phyloP scores from a whole-genome alignment of 2,888 invertebrate genomes.

The Drosophila monieri region DNA sequence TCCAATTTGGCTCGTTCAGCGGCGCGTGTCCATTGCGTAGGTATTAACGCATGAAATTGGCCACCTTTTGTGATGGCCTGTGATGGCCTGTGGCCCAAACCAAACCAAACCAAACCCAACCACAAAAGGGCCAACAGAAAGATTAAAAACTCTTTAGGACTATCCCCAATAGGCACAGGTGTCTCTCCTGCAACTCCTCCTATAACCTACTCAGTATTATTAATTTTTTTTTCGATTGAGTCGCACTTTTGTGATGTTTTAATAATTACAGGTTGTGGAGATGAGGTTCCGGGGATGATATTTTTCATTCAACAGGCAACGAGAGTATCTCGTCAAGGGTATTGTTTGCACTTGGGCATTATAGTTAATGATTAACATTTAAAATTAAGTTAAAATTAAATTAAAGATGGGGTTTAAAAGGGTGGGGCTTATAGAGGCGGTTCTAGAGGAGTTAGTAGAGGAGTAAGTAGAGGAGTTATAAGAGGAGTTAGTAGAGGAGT shows the following conservation, averaged over 20 bases:
- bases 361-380: neutral
- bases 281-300: neutral
- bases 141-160: slow-evolving; percentile 65
- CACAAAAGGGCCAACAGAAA: slow-evolving; percentile 11
- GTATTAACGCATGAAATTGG: slow-evolving; percentile 73
- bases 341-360: neutral
- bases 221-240: slow-evolving; percentile 15
- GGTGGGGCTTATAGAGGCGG: too few relatives aligned
- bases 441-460: too few relatives aligned
- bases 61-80: slow-evolving; percentile 34
- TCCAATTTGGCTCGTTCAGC: slow-evolving; percentile 38
- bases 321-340: neutral
- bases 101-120: slow-evolving; percentile 3
- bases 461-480: too few relatives aligned
- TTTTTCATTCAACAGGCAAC: too few relatives aligned
- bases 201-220: neutral
- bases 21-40: slow-evolving; percentile 57
- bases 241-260: slow-evolving; percentile 12
- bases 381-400: too few relatives aligned
- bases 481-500: too few relatives aligned
- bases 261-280: slow-evolving; percentile 13
- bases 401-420: too few relatives aligned
- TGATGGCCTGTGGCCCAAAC: neutral
- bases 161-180: slow-evolving; percentile 48
- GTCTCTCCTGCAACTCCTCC: slow-evolving; percentile 11